Evolutionary conservation across 2,888 invertebrate genomes (phyloP).

Genomic region (Lepidochrysops patricia): DNA sequence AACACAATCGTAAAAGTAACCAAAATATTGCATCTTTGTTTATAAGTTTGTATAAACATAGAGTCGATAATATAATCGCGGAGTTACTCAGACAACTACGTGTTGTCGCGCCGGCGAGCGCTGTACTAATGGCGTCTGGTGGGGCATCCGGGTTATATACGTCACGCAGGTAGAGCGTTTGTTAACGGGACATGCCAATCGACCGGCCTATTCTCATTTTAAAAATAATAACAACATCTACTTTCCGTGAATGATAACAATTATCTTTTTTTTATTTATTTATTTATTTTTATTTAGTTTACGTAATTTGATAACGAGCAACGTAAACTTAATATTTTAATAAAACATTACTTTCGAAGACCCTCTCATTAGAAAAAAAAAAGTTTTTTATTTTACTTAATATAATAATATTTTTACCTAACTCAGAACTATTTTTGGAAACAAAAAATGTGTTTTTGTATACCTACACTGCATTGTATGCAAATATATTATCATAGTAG

Average conservation of each 20-base stretch:
- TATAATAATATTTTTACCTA: not conserved
- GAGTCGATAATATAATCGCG: constrained; percentile 65
- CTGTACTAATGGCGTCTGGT: constrained; percentile 65
- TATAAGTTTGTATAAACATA: constrained; percentile 66
- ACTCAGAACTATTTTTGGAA: not conserved
- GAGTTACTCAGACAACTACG: constrained; percentile 55
- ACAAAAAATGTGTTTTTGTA: not conserved
- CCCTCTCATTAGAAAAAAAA: not conserved
- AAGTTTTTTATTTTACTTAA: not conserved
- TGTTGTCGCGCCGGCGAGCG: constrained; percentile 70
- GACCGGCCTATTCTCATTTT: constrained; percentile 71
- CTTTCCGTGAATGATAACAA: constrained; percentile 36
- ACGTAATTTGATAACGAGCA: not conserved
- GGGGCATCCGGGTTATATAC: constrained; percentile 70
- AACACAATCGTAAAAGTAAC: constrained; percentile 65
- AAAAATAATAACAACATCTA: constrained; percentile 60
- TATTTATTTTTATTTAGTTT: not conserved
- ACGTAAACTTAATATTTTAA: too few relatives aligned
- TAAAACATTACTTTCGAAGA: too few relatives aligned
- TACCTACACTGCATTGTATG: not conserved
- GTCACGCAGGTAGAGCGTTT: constrained; percentile 65
- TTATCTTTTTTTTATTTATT: constrained; percentile 16
- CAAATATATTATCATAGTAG: not conserved
- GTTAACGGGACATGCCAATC: constrained; percentile 70
- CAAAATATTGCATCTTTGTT: constrained; percentile 66